Base-by-base conservation (phyloP, 2,113 vertebrate species). In the Sinocyclocheilus anophthalmus region DNA sequence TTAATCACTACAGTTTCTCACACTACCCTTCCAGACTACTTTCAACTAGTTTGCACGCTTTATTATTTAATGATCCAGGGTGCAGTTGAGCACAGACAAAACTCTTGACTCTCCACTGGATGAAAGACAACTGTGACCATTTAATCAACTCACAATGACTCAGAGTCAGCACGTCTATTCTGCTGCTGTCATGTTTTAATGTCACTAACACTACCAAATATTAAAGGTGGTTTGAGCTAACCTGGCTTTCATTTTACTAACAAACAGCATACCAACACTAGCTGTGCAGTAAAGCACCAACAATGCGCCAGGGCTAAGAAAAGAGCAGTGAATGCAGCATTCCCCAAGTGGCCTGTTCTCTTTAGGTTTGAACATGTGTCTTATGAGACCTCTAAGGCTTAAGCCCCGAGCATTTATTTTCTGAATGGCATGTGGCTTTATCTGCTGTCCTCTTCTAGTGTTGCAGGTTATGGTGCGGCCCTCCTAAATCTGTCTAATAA, bases 301-400 rank as follows among this genome's bases (percentile, higher is more conserved):
- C 22, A 50, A 50, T 65, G 48, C 76, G 39, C 82, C 53, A n/a
- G 5, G 26, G n/a, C 72, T 85, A 48, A n/a, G 39, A 83, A 76
- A 88, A 82, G 77, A 37, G 61, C 53, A 48, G 45, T 22, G 26
- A 61, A 53, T 12, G 10, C 30, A 26, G 26, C 22, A 30, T 85
- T 82, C 37, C 81, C 73, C 73, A 30, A 79, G 30, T 45, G 87
- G 42, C 75, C 53, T 83, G 84, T 79, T 83, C 73, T 55, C 84
- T 85, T 83, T 85, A 70, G 77, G 84, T 65, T 77, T 70, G 50
- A 78, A 77, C 78, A 85, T 82, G 77, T 88, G 78, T 83, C 39
- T 83, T 76, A 76, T 13, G 55, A 85, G 79, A 61, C 24, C 79
- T 61, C 26, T 76, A n/a, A 30, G 65, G 70, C 26, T 88, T 88